Conservation (phyloP, 92 coral and sea anemone genomes). For the Bergia sp. region DNA sequence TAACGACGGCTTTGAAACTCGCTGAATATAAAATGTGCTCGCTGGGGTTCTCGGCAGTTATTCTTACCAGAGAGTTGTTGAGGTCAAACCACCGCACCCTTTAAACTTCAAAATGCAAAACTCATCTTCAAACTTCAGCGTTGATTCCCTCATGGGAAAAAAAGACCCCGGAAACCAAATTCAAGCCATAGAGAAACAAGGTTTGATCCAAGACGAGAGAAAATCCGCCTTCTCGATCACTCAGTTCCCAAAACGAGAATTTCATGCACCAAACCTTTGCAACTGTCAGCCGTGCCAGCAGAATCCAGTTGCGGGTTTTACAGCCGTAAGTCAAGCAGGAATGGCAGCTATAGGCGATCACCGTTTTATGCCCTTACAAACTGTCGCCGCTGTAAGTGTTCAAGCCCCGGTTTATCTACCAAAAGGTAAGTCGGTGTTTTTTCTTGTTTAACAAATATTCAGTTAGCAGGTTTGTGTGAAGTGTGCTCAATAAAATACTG, state of each 20-base stretch:
- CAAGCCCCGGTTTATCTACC: conserved; percentile 81
- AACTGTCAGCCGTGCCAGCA: conserved; percentile 93
- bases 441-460: neutral
- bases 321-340: conserved; percentile 70
- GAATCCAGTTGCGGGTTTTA: conserved; percentile 67
- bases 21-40: conserved; percentile 24
- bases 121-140: conserved; percentile 68
- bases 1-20: conserved; percentile 5
- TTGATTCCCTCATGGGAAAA: conserved; percentile 86
- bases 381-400: conserved; percentile 73
- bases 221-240: conserved; percentile 82
- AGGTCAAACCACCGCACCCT: conserved; percentile 38
- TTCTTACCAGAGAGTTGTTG: conserved; percentile 5
- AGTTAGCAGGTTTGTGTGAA: neutral
- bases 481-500: neutral
- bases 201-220: conserved; percentile 53
- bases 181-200: conserved; percentile 54
- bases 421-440: conserved; percentile 65
- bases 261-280: conserved; percentile 69
- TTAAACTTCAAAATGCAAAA: conserved; percentile 55
- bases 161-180: conserved; percentile 58
- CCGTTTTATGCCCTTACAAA: conserved; percentile 78
- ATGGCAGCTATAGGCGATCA: conserved; percentile 61
- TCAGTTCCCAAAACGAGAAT: conserved; percentile 77
- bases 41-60: neutral